Conservation (phyloP, 2,797 vertebrate genomes). For the Botia almorhae region DNA sequence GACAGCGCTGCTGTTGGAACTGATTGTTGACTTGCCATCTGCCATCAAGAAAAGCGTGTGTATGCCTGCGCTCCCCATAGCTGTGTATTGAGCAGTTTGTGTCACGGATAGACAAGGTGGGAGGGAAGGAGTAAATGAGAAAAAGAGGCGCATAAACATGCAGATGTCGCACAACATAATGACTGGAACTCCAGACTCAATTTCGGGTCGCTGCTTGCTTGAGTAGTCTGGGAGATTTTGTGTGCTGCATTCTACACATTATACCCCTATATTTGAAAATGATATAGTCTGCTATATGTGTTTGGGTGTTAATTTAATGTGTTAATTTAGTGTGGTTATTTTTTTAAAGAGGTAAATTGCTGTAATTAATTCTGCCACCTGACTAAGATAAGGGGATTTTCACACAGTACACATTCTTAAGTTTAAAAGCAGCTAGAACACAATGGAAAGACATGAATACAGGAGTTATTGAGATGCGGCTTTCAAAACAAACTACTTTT, state of each 20-base stretch:
- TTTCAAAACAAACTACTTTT: neutral
- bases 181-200: constrained; percentile 84
- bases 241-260: constrained; percentile 62
- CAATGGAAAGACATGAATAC: too few relatives aligned
- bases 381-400: neutral
- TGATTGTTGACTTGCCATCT: constrained; percentile 99
- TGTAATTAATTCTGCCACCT: neutral
- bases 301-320: neutral
- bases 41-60: constrained; percentile 84
- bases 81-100: constrained; percentile 75
- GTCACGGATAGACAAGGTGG: constrained; percentile 79
- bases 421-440: too few relatives aligned
- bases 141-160: constrained; percentile 84
- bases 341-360: neutral
- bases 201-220: constrained; percentile 81
- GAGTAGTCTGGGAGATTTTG: constrained; percentile 44
- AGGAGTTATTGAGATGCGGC: too few relatives aligned
- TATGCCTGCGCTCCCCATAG: constrained; percentile 44
- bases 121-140: constrained; percentile 45
- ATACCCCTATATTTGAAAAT: neutral
- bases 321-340: neutral
- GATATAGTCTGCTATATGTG: neutral
- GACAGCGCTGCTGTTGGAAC: constrained; percentile 73
- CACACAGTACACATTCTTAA: too few relatives aligned
- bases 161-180: constrained; percentile 90